Base-by-base conservation (phyloP, 1,140 invertebrate genomes). In the Platyscapa corneri region DNA sequence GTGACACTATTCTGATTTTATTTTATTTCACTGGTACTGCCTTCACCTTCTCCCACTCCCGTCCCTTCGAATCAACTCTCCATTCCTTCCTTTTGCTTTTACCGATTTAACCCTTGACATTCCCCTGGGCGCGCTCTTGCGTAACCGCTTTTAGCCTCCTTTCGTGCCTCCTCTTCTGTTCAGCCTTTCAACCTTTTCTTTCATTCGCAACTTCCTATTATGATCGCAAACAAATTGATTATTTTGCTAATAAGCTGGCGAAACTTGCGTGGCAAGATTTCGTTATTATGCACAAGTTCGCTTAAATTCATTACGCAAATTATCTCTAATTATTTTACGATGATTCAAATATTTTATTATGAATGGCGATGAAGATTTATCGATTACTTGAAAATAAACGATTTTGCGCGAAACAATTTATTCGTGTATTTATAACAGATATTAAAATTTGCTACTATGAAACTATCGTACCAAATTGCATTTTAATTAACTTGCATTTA, bases 1-100 rank as follows among this genome's bases (percentile, higher is more conserved):
- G 91, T 93, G 92, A 93, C 92, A 93, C 90, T 92, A 89, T 92
- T 93, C 92, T 93, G 91, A 93, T 93, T 93, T 93, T 92, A 93
- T 93, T 93, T 92, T 92, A 92, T 91, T 90, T 87, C 83, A 87
- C 87, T 88, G 87, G 14, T 86, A 87, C 89, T 90, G 88, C n/a
- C 89, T n/a, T 89, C 86, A 83, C 86, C 87, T 87, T 86, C 86
- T 86, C 80, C 87, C 86, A 87, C 88, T 39, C 86, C 86, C 88
- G 89, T 88, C 39, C 37, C 56, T 16, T 60, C n/a, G 6, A 27
- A 23, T 23, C 75, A 77, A 77, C 46, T 53, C 2, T 53, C 49
- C 6, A 53, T 56, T 34, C 46, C n/a, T 77, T 30, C 12, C 32
- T 77, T 53, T 32, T 77, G 23, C 46, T 30, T 79, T 32, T 70